These are phyloP conservation scores for Apodemia mormo DNA, from an alignment of 2,888 invertebrate species.

Conservation along the genomic window DNA sequence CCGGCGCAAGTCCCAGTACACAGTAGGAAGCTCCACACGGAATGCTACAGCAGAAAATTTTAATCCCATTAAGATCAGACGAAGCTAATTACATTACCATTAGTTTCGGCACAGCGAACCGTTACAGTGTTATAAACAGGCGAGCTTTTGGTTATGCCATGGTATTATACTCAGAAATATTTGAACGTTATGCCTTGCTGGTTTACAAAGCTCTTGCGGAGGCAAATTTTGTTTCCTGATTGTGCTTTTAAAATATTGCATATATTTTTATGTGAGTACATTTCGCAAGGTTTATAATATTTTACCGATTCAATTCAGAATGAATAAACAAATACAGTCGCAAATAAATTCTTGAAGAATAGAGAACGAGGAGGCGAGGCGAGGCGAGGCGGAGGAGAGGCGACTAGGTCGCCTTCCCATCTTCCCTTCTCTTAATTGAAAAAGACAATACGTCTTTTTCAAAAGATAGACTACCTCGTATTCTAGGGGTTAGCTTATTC, in stretches of 20 bases:
- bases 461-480: too few species aligned
- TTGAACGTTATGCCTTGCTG: constrained; percentile 26
- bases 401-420: too few species aligned
- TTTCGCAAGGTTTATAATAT: background rate
- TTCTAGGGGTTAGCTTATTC: too few species aligned
- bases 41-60: constrained; percentile 38
- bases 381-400: too few species aligned
- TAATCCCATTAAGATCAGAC: constrained; percentile 45
- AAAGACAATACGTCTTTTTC: too few species aligned
- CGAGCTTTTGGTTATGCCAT: constrained; percentile 23
- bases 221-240: constrained; percentile 25
- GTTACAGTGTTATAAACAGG: constrained; percentile 43
- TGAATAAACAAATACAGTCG: too few species aligned
- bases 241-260: constrained; percentile 23
- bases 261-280: background rate
- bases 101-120: constrained; percentile 58
- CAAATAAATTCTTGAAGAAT: too few species aligned
- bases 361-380: too few species aligned
- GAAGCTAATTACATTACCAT: constrained; percentile 62
- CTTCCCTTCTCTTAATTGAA: too few species aligned
- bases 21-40: constrained; percentile 28
- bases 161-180: constrained; percentile 22
- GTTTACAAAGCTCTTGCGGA: constrained; percentile 27
- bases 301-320: too few species aligned
- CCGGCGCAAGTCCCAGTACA: background rate